Conservation (phyloP, 2,797 vertebrate genomes). For the Rhinophrynus dorsalis region DNA sequence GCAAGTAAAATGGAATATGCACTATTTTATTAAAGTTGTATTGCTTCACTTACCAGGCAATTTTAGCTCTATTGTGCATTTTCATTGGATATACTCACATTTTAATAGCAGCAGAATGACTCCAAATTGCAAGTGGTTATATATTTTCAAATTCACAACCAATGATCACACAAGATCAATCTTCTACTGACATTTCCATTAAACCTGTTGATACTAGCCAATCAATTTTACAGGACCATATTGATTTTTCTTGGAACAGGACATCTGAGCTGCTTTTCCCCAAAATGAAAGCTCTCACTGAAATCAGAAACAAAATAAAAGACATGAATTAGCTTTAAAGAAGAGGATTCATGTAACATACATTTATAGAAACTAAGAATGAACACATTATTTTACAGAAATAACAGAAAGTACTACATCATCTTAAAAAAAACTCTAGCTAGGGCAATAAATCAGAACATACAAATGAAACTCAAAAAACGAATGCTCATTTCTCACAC, state of each 20-base stretch:
- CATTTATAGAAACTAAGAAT: too few species aligned
- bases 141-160: slow-evolving; percentile 26
- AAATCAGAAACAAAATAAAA: too few species aligned
- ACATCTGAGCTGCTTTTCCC: slow-evolving; percentile 9
- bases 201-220: slow-evolving; percentile 41
- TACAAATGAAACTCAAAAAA: too few species aligned
- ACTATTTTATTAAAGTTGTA: too few species aligned
- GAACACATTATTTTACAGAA: too few species aligned
- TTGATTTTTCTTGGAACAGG: slow-evolving; percentile 36
- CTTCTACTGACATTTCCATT: slow-evolving; percentile 43
- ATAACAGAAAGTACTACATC: too few species aligned
- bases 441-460: too few species aligned
- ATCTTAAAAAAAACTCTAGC: too few species aligned
- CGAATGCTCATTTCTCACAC: too few species aligned
- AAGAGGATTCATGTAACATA: too few species aligned
- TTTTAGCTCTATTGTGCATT: neutral
- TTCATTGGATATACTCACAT: neutral
- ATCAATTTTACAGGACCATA: slow-evolving; percentile 36
- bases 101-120: neutral
- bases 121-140: slow-evolving; percentile 16
- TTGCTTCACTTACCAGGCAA: neutral
- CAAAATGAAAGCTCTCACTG: slow-evolving; percentile 14
- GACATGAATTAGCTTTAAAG: too few species aligned
- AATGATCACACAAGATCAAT: slow-evolving; percentile 43
- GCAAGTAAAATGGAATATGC: too few species aligned